Conservation (phyloP, 2,888 invertebrate species). For the Zygaena filipendulae region DNA sequence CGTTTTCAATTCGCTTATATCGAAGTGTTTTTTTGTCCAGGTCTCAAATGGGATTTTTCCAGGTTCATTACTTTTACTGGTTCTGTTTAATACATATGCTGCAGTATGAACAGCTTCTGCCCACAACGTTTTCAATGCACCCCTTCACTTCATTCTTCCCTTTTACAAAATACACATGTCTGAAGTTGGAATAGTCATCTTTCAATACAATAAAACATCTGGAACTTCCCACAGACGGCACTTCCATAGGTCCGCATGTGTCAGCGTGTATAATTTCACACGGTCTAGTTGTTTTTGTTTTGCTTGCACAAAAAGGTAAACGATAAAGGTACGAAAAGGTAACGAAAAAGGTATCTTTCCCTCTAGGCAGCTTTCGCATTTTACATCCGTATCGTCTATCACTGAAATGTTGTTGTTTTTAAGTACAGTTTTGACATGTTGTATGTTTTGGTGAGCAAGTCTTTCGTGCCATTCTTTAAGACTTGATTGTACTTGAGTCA, state of each 20-base stretch:
- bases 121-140: constrained; percentile 15
- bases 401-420: constrained; percentile 9
- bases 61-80: neutral
- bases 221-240: constrained; percentile 15
- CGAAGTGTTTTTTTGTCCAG: neutral
- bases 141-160: constrained; percentile 11
- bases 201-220: constrained; percentile 20
- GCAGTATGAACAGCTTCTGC: constrained; percentile 1
- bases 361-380: neutral
- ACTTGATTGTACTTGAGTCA: neutral
- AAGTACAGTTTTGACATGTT: constrained; percentile 7
- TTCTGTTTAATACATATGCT: constrained; percentile 4
- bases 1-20: neutral
- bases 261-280: constrained; percentile 20
- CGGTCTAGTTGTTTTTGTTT: neutral
- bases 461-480: constrained; percentile 12
- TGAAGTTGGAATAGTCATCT: constrained; percentile 19
- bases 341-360: too few relatives aligned
- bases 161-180: constrained; percentile 11
- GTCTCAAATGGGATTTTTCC: constrained; percentile 1
- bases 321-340: too few relatives aligned
- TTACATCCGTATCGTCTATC: neutral
- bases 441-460: constrained; percentile 11
- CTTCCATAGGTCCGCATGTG: constrained; percentile 19
- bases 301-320: constrained; percentile 2